phyloP scores from a whole-genome alignment of 2,797 vertebrate genomes.

The Galagoides demidoff region DNA sequence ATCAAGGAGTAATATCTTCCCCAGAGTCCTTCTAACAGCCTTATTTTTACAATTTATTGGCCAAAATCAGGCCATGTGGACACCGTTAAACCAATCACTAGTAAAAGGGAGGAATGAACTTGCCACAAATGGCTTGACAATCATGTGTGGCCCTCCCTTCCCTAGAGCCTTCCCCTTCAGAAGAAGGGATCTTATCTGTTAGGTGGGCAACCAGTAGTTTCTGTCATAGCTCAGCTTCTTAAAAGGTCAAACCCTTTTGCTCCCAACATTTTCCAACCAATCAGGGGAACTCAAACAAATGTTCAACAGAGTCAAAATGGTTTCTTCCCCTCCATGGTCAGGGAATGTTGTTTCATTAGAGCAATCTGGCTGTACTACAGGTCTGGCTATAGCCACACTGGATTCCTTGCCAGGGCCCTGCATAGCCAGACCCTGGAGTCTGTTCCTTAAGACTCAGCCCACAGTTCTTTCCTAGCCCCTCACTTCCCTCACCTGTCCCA shows the following conservation, averaged over 20 bases:
- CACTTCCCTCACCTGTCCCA: accelerated
- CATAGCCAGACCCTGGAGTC: neutral
- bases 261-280: neutral
- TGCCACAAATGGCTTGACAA: neutral
- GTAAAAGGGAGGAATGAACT: neutral
- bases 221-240: neutral
- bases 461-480: neutral
- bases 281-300: neutral
- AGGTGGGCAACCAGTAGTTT: neutral
- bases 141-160: neutral
- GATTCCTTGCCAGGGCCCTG: neutral
- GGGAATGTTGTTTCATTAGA: neutral
- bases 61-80: neutral
- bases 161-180: neutral
- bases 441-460: neutral
- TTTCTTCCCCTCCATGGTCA: neutral
- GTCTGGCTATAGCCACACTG: neutral
- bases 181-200: neutral
- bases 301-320: neutral
- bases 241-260: neutral
- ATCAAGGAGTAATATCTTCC: neutral
- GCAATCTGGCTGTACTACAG: neutral
- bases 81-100: neutral
- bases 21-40: neutral
- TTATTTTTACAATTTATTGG: neutral